Evolutionary conservation across 2,797 vertebrate species (phyloP).

Genomic region (Hypotaenidia okinawae): DNA sequence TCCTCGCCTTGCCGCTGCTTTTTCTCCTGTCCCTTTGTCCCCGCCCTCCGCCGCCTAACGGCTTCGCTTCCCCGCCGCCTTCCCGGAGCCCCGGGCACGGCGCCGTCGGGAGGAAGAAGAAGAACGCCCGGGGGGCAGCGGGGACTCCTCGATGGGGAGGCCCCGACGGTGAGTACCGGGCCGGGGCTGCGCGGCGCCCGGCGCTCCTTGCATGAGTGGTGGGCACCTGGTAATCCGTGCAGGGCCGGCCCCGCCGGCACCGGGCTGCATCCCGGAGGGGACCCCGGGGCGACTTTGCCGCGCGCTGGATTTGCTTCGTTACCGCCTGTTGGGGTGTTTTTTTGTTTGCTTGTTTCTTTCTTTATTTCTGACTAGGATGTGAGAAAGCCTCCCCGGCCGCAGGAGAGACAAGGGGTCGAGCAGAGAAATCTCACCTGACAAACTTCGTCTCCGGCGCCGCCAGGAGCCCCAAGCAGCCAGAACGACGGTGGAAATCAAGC

Average conservation of each 20-base stretch:
- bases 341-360: not conserved
- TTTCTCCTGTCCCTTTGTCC: slow-evolving; percentile 9
- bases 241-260: not conserved
- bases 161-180: slow-evolving; percentile 12
- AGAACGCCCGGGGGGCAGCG: not conserved
- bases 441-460: not conserved
- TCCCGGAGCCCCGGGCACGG: not conserved
- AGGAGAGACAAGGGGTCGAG: not conserved
- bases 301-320: not conserved
- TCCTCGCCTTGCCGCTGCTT: not conserved
- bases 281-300: rapidly evolving
- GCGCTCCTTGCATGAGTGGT: not conserved
- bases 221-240: not conserved
- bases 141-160: not conserved
- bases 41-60: not conserved
- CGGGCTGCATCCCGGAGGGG: not conserved
- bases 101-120: not conserved
- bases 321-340: not conserved
- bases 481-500: not conserved
- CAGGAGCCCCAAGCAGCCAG: not conserved
- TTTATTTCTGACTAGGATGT: slow-evolving; percentile 1
- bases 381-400: not conserved
- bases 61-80: not conserved
- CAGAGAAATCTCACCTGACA: not conserved
- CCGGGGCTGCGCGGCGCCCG: not conserved